Evolutionary conservation across 1,140 invertebrate species (phyloP), one percentile per base, ranked within the genome.

Genomic region (Nautilus pompilius): DNA sequence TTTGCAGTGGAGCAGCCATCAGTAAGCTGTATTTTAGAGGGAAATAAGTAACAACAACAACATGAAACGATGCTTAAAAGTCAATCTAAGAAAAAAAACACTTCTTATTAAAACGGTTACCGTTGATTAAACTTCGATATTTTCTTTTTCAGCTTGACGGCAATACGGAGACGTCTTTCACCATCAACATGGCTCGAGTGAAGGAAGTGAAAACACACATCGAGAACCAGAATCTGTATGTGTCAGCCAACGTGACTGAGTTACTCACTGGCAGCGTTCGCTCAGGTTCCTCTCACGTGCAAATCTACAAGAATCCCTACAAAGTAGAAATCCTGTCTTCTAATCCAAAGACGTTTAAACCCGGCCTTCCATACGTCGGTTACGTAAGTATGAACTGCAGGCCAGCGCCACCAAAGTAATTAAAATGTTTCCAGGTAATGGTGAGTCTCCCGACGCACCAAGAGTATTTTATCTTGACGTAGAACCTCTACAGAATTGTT

Each of bases 321-420:
- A 79, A 76, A 54, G 56, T 76, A 20, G 70, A 77, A 22, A 76
- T 72, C 55, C 65, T 72, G 1, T n/a, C 49, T 4, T 70, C 71
- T 30, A 73, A 76, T 59, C 77, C 77, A n/a, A 73, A 72, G 10
- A 77, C 72, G 2, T 79, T 77, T 66, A 79, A 79, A 55, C 77
- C 77, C 8, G 75, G 71, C 10, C 69, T 79, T 4, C 57, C 66
- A 51, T 79, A 76, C 62, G 73, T 67, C 5, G 77, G 70, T 3
- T 76, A 74, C 61, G 77, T 79, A 69, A 77, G 77, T 71, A 3
- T 13, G n/a, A n/a, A n/a, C n/a, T n/a, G n/a, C n/a, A n/a, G n/a
- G n/a, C n/a, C n/a, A n/a, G n/a, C n/a, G n/a, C n/a, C n/a, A n/a
- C n/a, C n/a, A n/a, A n/a, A n/a, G n/a, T n/a, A n/a, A n/a, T n/a